phyloP scores from a whole-genome alignment of 2,888 invertebrate species.

The Oxycera nigricornis region DNA sequence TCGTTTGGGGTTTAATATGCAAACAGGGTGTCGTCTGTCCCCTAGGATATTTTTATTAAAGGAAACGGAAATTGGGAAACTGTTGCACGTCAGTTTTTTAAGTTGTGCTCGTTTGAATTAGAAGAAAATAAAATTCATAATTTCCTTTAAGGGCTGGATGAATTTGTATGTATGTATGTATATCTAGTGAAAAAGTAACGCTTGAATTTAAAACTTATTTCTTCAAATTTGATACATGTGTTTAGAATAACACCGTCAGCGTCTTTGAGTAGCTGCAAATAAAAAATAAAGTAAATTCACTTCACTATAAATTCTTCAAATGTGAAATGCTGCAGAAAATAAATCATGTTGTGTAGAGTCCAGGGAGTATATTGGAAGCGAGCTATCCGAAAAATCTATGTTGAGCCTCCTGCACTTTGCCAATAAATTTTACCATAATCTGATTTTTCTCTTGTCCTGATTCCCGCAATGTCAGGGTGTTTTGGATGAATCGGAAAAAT shows the following conservation, averaged over 20 bases:
- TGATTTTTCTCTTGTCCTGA: slow-evolving; percentile 14
- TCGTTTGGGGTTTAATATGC: slow-evolving; percentile 51
- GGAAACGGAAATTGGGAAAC: neutral
- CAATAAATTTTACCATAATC: slow-evolving; percentile 36
- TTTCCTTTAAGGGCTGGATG: too few species aligned
- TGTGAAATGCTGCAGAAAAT: slow-evolving; percentile 18
- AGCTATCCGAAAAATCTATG: slow-evolving; percentile 4
- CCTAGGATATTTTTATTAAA: neutral
- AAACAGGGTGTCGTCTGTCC: slow-evolving; percentile 49
- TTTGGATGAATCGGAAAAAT: slow-evolving; percentile 5
- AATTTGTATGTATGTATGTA: too few species aligned
- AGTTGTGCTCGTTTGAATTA: too few species aligned
- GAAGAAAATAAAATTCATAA: too few species aligned
- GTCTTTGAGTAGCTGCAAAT: too few species aligned
- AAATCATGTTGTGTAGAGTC: slow-evolving; percentile 8
- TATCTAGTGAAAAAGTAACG: too few species aligned
- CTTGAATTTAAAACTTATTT: too few species aligned
- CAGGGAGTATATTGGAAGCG: neutral
- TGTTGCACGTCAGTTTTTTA: slow-evolving; percentile 2
- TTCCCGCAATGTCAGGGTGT: neutral
- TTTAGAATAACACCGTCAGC: too few species aligned
- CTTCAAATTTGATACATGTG: too few species aligned
- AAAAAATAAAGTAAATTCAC: too few species aligned
- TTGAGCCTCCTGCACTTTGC: slow-evolving; percentile 10
- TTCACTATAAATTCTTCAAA: slow-evolving; percentile 24